phyloP scores from a whole-genome alignment of 2,888 invertebrate species.

The Andrena flavipes region DNA sequence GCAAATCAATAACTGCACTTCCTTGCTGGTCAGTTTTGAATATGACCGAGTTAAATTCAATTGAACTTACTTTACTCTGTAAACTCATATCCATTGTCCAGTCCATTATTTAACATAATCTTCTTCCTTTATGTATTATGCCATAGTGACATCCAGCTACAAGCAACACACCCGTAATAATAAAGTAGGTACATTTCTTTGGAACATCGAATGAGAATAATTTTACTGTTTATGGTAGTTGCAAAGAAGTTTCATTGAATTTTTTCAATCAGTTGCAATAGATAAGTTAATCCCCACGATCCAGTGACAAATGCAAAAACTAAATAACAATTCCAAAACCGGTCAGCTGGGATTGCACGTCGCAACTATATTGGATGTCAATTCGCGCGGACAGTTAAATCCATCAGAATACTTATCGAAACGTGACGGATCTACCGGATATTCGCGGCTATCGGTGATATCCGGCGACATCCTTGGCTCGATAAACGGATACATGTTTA shows the following conservation, averaged over 20 bases:
- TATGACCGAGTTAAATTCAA: too few species aligned
- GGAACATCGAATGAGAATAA: background rate
- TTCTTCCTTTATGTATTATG: too few species aligned
- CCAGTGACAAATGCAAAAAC: slow-evolving; percentile 4
- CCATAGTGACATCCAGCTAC: too few species aligned
- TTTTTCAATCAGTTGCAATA: slow-evolving; percentile 19
- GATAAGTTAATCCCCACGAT: slow-evolving; percentile 8
- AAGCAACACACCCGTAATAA: too few species aligned
- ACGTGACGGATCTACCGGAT: slow-evolving; percentile 60
- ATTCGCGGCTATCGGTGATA: slow-evolving; percentile 67
- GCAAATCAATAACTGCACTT: too few species aligned
- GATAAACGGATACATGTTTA: slow-evolving; percentile 66
- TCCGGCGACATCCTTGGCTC: slow-evolving; percentile 65
- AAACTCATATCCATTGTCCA: too few species aligned
- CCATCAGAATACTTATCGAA: slow-evolving; percentile 61
- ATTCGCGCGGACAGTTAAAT: slow-evolving; percentile 47
- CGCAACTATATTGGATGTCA: slow-evolving; percentile 36
- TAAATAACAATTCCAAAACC: slow-evolving; percentile 19
- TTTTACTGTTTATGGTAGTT: background rate
- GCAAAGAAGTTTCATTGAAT: background rate
- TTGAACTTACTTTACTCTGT: too few species aligned
- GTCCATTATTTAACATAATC: too few species aligned
- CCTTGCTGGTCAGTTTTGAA: too few species aligned
- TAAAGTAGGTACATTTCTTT: background rate
- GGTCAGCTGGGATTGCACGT: background rate